Percentiles rank a stretch among this genome's conserved stretches.
These are phyloP conservation scores for Drosophila sproati DNA, from an alignment of 1,140 invertebrate species.

Conservation along the genomic window DNA sequence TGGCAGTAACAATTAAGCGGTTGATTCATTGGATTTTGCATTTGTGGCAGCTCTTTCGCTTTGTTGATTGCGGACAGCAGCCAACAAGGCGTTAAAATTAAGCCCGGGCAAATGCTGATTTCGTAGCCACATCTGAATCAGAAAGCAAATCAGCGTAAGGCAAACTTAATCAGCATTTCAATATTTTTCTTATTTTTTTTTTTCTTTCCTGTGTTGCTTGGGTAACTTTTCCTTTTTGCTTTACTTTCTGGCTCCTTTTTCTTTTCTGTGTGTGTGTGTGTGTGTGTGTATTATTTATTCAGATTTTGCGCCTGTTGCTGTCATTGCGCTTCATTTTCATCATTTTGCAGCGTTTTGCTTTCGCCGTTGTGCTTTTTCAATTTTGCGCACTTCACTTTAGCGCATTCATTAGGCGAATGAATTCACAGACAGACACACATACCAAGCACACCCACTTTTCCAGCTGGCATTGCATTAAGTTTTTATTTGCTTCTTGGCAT, in stretches of 20 bases:
- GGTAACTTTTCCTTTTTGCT: slow-evolving; percentile 33
- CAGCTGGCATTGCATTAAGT: slow-evolving; percentile 34
- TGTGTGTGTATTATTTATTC: slow-evolving; percentile 74
- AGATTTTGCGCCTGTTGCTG: slow-evolving; percentile 75
- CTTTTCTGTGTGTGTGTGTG: neutral
- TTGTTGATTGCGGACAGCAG: slow-evolving; percentile 63
- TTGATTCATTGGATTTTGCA: slow-evolving; percentile 32
- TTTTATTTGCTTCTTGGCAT: slow-evolving; percentile 34
- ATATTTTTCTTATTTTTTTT: slow-evolving; percentile 56
- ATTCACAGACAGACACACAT: slow-evolving; percentile 26
- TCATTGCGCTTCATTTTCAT: slow-evolving; percentile 53
- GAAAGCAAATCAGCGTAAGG: slow-evolving; percentile 75
- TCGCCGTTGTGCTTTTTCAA: slow-evolving; percentile 46
- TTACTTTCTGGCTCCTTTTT: slow-evolving; percentile 8
- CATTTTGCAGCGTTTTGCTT: slow-evolving; percentile 25
- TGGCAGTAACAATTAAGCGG: slow-evolving; percentile 47
- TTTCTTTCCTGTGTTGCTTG: slow-evolving; percentile 10
- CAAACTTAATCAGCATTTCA: slow-evolving; percentile 82
- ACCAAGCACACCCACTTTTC: neutral
- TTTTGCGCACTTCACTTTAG: slow-evolving; percentile 61
- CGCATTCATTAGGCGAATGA: slow-evolving; percentile 79
- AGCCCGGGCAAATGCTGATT: slow-evolving; percentile 18
- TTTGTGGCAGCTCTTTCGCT: slow-evolving; percentile 19
- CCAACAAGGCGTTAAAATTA: slow-evolving; percentile 44
- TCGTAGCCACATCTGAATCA: slow-evolving; percentile 15